Conservation (phyloP, 2,113 vertebrate species). For the Montifringilla adamsi region DNA sequence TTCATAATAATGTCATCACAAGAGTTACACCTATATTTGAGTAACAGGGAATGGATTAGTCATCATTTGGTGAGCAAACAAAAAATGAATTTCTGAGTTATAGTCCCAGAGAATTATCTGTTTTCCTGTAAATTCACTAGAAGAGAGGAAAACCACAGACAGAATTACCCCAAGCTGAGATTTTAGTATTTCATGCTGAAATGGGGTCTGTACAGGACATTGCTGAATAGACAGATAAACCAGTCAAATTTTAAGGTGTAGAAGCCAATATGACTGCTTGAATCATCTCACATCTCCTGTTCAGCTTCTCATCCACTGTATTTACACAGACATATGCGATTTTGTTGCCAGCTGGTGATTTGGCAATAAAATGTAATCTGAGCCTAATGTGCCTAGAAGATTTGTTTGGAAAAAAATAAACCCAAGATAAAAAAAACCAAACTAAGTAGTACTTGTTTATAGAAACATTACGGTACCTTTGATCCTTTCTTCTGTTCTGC, state of each 20-base stretch:
- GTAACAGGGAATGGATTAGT: slow-evolving; percentile 51
- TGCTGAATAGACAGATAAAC: slow-evolving; percentile 54
- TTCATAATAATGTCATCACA: slow-evolving; percentile 36
- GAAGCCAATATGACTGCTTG: slow-evolving; percentile 2
- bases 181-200: slow-evolving; percentile 11
- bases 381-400: slow-evolving; percentile 46
- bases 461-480: slow-evolving; percentile 71
- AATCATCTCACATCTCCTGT: slow-evolving; percentile 44
- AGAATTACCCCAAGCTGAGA: slow-evolving; percentile 8
- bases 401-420: slow-evolving; percentile 59
- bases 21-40: slow-evolving; percentile 63
- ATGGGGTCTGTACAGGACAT: slow-evolving; percentile 43
- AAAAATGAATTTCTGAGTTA: slow-evolving; percentile 32
- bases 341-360: slow-evolving; percentile 60
- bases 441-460: slow-evolving; percentile 72
- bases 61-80: slow-evolving; percentile 43
- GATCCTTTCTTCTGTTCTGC: slow-evolving; percentile 70
- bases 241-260: slow-evolving; percentile 49
- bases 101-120: slow-evolving; percentile 51
- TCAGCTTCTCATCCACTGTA: slow-evolving; percentile 60
- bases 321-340: slow-evolving; percentile 52
- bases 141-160: slow-evolving; percentile 59
- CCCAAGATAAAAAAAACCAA: slow-evolving; percentile 60
- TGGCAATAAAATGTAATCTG: slow-evolving; percentile 64
- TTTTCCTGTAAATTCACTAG: slow-evolving; percentile 57